Percentiles rank a stretch among this genome's conserved stretches.
phyloP scores from a whole-genome alignment of 2,888 invertebrate species.

The Orthosia incerta region DNA sequence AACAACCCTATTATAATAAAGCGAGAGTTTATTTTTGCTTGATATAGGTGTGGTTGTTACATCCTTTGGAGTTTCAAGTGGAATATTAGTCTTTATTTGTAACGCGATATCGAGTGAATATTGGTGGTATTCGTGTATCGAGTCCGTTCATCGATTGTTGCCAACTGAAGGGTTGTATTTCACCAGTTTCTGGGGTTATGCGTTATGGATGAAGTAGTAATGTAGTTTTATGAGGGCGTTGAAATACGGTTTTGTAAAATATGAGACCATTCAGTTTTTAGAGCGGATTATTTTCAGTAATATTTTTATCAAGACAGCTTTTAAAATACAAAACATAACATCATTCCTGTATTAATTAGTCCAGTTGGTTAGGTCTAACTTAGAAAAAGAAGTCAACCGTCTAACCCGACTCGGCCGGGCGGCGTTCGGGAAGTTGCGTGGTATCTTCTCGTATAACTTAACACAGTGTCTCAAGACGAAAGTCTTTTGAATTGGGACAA shows the following conservation, averaged over 20 bases:
- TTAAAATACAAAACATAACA: not conserved
- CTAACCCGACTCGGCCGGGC: no score
- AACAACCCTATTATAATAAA: accelerated
- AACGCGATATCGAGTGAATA: constrained; percentile 71
- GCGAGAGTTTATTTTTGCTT: constrained; percentile 38
- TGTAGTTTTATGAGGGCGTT: constrained; percentile 5
- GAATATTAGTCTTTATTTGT: constrained; percentile 74
- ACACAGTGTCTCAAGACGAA: no score
- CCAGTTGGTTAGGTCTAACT: no score
- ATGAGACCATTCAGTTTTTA: not conserved
- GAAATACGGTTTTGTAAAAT: not conserved
- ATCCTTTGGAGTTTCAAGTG: constrained; percentile 66
- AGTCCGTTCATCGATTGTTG: constrained; percentile 59
- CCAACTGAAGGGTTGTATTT: constrained; percentile 42
- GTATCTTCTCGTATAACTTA: no score
- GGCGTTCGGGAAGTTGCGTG: no score
- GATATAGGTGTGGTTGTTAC: constrained; percentile 20
- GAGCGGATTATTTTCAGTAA: not conserved
- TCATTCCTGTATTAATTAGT: no score
- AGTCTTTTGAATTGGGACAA: no score
- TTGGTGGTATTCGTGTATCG: constrained; percentile 68
- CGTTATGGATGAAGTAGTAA: constrained; percentile 25
- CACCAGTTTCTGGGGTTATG: constrained; percentile 43
- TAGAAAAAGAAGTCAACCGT: no score
- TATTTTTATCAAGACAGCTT: not conserved